Evolutionary conservation across 2,113 vertebrate species (phyloP).

Genomic region (western clawed frog (Xenopus tropicalis)): UCB_Xtro_10.0 CM004446.2:10512001-10512500

Average conservation of each 20-base stretch:
- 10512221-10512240: constrained; percentile 30
- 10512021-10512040: too few species aligned
- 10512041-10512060: too few species aligned
- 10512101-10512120: too few species aligned
- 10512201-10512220: constrained; percentile 33
- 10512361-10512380: constrained; percentile 72
- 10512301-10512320: constrained; percentile 68
- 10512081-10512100: too few species aligned
- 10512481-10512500: neutral
- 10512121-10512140: too few species aligned
- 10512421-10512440: constrained; percentile 55
- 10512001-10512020: too few species aligned
- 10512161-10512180: constrained; percentile 22
- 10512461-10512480: constrained; percentile 33
- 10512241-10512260: constrained; percentile 27
- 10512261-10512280: constrained; percentile 8
- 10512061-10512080: too few species aligned
- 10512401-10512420: constrained; percentile 65
- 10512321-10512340: constrained; percentile 66
- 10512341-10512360: constrained; percentile 71
- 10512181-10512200: constrained; percentile 5
- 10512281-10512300: neutral
- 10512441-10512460: constrained; percentile 1
- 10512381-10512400: constrained; percentile 68
- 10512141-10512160: too few species aligned